Conservation (phyloP, 1,140 invertebrate genomes). For the Drosophila lini region DNA sequence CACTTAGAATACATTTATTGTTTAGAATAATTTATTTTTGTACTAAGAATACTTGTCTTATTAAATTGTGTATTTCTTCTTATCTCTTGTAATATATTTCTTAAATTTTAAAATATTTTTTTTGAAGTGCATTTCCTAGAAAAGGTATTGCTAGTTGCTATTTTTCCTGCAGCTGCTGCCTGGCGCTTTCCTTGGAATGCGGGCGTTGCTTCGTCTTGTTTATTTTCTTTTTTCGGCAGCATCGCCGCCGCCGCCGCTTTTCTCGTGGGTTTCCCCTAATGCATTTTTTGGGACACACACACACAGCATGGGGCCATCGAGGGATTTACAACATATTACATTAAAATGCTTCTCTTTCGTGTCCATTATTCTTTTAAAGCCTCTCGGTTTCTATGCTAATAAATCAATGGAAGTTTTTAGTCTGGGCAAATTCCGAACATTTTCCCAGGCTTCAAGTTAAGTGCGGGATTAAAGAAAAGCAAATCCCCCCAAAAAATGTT, state of each 20-base stretch:
- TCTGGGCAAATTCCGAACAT: conserved; percentile 55
- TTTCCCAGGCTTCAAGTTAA: conserved; percentile 38
- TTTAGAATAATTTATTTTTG: too few species aligned
- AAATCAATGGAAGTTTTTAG: conserved; percentile 67
- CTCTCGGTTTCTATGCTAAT: conserved; percentile 45
- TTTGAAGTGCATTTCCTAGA: not conserved
- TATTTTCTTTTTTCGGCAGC: conserved; percentile 47
- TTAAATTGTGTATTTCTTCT: not conserved
- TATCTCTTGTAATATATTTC: not conserved
- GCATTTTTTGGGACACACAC: conserved; percentile 61
- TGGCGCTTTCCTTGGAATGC: conserved; percentile 79
- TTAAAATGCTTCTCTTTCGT: conserved; percentile 58
- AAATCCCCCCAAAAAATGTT: conserved; percentile 32
- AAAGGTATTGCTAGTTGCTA: conserved; percentile 16
- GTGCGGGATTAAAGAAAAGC: conserved; percentile 26
- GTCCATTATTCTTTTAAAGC: conserved; percentile 34
- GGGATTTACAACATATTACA: conserved; percentile 72
- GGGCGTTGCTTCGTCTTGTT: conserved; percentile 69
- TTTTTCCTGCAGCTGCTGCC: conserved; percentile 71
- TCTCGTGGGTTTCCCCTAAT: conserved; percentile 52
- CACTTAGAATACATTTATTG: too few species aligned
- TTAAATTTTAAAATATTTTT: not conserved
- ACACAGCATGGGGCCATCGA: conserved; percentile 57
- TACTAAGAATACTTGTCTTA: not conserved
- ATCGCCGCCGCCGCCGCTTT: conserved; percentile 18